Evolutionary conservation across 1,140 invertebrate genomes (phyloP).

Genomic region (Popillia japonica): DNA sequence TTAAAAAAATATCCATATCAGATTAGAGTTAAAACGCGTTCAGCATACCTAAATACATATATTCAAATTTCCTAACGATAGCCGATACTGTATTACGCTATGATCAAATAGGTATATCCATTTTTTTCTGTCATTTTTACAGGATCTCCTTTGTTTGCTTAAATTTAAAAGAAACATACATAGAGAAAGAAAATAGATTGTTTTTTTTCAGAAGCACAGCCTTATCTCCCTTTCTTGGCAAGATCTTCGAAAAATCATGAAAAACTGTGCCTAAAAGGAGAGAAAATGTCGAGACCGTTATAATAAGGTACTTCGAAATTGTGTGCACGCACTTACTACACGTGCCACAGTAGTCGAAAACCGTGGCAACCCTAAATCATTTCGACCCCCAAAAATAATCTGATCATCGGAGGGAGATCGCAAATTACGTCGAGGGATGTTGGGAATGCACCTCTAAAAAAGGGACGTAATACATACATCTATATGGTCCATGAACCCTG

Average conservation of each 20-base stretch:
- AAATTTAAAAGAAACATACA: background rate
- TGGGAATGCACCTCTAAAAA: constrained; percentile 14
- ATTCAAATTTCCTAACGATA: background rate
- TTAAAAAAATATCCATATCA: too few species aligned
- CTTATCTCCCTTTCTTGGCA: constrained; percentile 19
- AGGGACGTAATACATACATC: background rate
- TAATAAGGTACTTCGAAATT: constrained; percentile 30
- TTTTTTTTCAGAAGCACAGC: background rate
- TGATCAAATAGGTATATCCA: constrained; percentile 3
- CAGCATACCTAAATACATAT: background rate
- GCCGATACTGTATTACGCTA: background rate
- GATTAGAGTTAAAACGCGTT: background rate
- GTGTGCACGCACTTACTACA: constrained; percentile 23
- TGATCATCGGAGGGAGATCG: constrained; percentile 32
- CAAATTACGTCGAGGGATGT: constrained; percentile 27
- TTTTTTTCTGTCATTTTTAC: background rate
- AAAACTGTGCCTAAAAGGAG: background rate
- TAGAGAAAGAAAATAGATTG: background rate
- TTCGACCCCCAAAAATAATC: constrained; percentile 30
- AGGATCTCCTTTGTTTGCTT: background rate
- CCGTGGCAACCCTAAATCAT: constrained; percentile 33
- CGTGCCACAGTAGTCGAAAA: constrained; percentile 28
- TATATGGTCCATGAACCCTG: background rate
- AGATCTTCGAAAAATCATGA: constrained; percentile 1
- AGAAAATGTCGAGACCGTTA: constrained; percentile 17